These are phyloP conservation scores for Litoditis marina DNA, from an alignment of 2,888 invertebrate genomes.

Conservation along the genomic window DNA sequence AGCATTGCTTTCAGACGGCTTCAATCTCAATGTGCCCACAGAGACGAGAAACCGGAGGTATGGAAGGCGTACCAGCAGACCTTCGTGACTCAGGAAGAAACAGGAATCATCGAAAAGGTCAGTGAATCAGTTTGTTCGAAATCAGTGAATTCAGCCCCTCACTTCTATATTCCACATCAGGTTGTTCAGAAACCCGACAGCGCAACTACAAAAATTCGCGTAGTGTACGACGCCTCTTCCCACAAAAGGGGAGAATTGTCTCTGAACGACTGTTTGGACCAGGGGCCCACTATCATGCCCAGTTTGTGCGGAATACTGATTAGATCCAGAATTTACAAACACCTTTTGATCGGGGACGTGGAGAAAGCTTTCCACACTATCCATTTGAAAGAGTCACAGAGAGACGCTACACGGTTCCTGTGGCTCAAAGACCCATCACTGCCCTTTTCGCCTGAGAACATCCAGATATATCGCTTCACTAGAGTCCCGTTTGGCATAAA, in stretches of 20 bases:
- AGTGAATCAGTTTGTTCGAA: constrained; percentile 1
- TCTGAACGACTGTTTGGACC: constrained; percentile 32
- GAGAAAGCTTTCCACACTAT: constrained; percentile 46
- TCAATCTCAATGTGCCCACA: neutral
- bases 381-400: constrained; percentile 16
- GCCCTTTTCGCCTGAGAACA: constrained; percentile 20
- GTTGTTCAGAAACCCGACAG: constrained; percentile 27
- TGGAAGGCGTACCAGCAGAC: constrained; percentile 11
- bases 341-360: constrained; percentile 30
- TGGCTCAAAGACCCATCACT: constrained; percentile 28
- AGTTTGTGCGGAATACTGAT: constrained; percentile 28
- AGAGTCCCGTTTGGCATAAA: constrained; percentile 36
- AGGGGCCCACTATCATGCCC: constrained; percentile 30
- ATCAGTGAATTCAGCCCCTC: too few species aligned
- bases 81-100: constrained; percentile 16
- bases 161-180: constrained; percentile 35
- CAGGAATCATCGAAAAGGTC: constrained; percentile 27
- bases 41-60: neutral
- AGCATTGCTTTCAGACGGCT: neutral
- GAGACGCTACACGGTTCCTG: constrained; percentile 32
- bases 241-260: neutral
- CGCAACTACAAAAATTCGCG: constrained; percentile 33
- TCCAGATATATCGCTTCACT: constrained; percentile 25
- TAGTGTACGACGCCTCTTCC: constrained; percentile 39
- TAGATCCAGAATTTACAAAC: constrained; percentile 13